These are phyloP conservation scores for Oasisia sp. DNA, from an alignment of 2,888 invertebrate genomes.

Conservation along the genomic window DNA sequence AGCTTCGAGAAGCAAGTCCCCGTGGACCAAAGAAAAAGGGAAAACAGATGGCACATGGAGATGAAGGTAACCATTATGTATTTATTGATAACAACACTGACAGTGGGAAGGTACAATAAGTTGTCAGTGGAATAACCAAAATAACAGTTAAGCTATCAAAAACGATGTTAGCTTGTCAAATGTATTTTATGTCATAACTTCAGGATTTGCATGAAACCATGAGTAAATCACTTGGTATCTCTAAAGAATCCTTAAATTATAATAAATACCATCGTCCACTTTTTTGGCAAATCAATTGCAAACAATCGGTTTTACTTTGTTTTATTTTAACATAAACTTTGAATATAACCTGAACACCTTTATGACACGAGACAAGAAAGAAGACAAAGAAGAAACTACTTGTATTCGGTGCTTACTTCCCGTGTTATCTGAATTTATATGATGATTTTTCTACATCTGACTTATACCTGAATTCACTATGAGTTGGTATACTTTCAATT, in stretches of 20 bases:
- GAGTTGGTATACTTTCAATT: background rate
- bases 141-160: background rate
- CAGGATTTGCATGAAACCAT: too few species aligned
- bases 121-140: background rate
- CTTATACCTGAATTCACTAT: background rate
- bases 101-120: too few species aligned
- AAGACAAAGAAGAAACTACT: conserved; percentile 41
- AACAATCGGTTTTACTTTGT: background rate
- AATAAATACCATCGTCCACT: too few species aligned
- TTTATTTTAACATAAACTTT: background rate
- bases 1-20: background rate
- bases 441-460: background rate
- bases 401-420: background rate
- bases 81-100: too few species aligned
- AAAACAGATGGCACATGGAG: conserved; percentile 36
- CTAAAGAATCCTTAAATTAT: too few species aligned
- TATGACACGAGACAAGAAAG: conserved; percentile 32
- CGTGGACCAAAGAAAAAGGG: conserved; percentile 19
- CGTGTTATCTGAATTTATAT: background rate
- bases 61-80: conserved; percentile 27
- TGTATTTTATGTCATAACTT: background rate
- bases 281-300: too few species aligned
- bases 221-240: too few species aligned
- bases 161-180: background rate
- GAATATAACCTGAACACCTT: conserved; percentile 26